Percentiles rank a stretch among this genome's conserved stretches.
Evolutionary conservation across 2,113 vertebrate genomes (phyloP).

Genomic region (Otus sunia): DNA sequence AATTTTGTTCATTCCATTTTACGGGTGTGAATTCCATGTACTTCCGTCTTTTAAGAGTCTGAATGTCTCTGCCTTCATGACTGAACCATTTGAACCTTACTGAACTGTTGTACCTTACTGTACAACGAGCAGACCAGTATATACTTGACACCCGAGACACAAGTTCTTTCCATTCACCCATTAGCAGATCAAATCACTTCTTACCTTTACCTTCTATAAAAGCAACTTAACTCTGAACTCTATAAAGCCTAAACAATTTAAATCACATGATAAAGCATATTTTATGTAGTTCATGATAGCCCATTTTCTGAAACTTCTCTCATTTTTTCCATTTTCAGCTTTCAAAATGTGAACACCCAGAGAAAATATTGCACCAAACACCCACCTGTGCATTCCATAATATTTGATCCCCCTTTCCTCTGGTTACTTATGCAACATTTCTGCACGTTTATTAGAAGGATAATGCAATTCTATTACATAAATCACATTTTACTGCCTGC

Average conservation of each 20-base stretch:
- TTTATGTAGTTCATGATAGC: neutral
- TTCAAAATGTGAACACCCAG: neutral
- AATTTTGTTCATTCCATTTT: neutral
- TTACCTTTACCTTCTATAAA: neutral
- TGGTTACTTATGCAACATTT: neutral
- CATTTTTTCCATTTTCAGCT: neutral
- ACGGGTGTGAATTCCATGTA: neutral
- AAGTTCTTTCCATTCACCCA: neutral
- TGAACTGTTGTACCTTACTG: no score
- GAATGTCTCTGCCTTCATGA: neutral
- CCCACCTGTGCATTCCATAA: rapidly evolving
- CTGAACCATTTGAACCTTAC: neutral
- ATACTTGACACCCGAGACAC: neutral
- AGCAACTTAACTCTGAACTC: neutral
- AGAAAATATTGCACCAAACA: neutral
- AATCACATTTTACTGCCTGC: neutral
- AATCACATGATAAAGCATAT: neutral
- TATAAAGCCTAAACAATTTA: neutral
- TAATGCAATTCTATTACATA: neutral
- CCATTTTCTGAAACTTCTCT: neutral
- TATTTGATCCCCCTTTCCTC: neutral
- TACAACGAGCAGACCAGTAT: neutral
- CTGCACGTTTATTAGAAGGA: neutral
- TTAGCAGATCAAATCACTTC: neutral
- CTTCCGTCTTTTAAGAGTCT: neutral